Evolutionary conservation across 2,888 invertebrate genomes (phyloP), one percentile per base, ranked within the genome.

Genomic region (Melieria omissa): DNA sequence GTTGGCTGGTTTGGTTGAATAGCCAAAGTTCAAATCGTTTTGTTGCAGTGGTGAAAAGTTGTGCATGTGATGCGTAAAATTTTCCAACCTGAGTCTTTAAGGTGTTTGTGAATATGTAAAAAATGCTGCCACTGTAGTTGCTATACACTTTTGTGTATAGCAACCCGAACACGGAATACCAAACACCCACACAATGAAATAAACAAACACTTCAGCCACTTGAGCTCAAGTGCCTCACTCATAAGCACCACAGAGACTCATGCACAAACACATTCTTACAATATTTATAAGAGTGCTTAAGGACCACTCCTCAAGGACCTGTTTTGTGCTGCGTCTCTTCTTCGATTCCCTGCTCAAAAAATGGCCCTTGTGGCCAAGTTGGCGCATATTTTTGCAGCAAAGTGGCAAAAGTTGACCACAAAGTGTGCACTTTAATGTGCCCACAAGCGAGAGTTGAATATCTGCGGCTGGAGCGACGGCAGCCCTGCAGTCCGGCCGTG

Each of bases 221-320:
- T 63, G 16, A 16, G 55, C 67, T 66, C 66, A 68, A 72, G 70
- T 65, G 42, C 41, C 71, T 72, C 10, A 14, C 45, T 52, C 12
- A 10, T 42, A 42, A 46, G 52, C 44, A 57, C 63, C 65, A 70
- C n/a, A 29, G 44, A 65, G 42, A 67, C 67, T 55, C 42, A 45
- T 58, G 41, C 74, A 76, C 75, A 77, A 75, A 77, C 73, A 74
- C 76, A 76, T 78, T 79, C 80, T 81, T 78, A 81, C 82, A 83
- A 82, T 81, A 81, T 83, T 82, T 82, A 82, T 82, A 81, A 76
- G 78, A 70, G 76, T 82, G 77, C 83, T 82, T 80, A 81, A 83
- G 81, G 83, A 79, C 81, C 81, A 78, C 77, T 77, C 75, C 75
- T 77, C 72, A 77, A 67, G 74, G 47, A 66, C 62, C 58, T 64